Evolutionary conservation across 2,888 invertebrate species (phyloP).

Genomic region (Synanthedon tipuliformis): DNA sequence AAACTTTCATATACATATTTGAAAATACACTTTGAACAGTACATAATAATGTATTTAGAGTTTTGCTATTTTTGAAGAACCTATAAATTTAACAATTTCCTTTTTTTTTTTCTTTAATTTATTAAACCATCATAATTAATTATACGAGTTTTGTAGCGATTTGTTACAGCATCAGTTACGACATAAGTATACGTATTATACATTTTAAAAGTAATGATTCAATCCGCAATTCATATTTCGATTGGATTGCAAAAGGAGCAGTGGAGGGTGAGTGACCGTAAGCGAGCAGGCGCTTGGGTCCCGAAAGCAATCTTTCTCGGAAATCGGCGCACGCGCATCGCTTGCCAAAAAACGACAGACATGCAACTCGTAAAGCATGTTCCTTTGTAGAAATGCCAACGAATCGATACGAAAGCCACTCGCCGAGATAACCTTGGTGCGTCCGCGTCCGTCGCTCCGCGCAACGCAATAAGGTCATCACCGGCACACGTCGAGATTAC

Average conservation of each 20-base stretch:
- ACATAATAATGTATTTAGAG: too few relatives aligned
- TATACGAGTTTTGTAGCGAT: too few relatives aligned
- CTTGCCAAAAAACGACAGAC: constrained; percentile 54
- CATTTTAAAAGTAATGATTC: too few relatives aligned
- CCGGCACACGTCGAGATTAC: constrained; percentile 16
- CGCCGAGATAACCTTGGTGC: constrained; percentile 42
- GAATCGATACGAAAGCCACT: constrained; percentile 29
- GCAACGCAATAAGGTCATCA: constrained; percentile 41
- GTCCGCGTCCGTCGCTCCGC: constrained; percentile 14
- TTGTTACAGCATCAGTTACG: too few relatives aligned
- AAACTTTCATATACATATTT: background rate
- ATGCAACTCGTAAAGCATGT: constrained; percentile 8
- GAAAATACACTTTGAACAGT: too few relatives aligned
- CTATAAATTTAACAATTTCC: too few relatives aligned
- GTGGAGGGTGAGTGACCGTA: constrained; percentile 50
- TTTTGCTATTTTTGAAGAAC: too few relatives aligned
- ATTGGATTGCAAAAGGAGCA: constrained; percentile 20
- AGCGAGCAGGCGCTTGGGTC: constrained; percentile 62
- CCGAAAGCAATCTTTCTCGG: constrained; percentile 60
- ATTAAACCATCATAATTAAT: too few relatives aligned
- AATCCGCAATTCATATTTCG: too few relatives aligned
- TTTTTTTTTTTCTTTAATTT: too few relatives aligned
- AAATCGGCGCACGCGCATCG: constrained; percentile 37
- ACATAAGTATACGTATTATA: too few relatives aligned
- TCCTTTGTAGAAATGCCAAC: constrained; percentile 13